These are phyloP conservation scores for Drosophila mayri DNA, from an alignment of 1,140 invertebrate species.

Conservation along the genomic window DNA sequence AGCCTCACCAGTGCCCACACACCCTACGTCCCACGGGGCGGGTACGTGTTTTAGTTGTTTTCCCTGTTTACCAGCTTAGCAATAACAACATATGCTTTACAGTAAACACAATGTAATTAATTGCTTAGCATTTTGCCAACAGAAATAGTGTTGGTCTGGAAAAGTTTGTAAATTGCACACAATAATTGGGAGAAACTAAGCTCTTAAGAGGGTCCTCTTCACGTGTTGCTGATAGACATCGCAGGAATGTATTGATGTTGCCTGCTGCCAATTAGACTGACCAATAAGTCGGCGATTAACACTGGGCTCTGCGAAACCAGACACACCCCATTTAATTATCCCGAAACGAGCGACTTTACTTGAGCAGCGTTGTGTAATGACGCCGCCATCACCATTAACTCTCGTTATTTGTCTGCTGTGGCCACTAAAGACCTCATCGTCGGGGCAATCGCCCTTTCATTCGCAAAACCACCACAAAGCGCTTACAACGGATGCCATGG, in stretches of 20 bases:
- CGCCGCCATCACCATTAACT: slow-evolving; percentile 14
- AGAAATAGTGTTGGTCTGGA: neutral
- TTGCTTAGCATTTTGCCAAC: slow-evolving; percentile 2
- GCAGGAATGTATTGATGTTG: neutral
- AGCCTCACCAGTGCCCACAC: neutral
- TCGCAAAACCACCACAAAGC: slow-evolving; percentile 1
- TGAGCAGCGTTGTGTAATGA: slow-evolving; percentile 1
- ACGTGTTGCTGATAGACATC: slow-evolving; percentile 15
- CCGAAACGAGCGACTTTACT: slow-evolving; percentile 9
- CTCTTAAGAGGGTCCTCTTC: neutral
- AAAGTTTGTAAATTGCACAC: slow-evolving; percentile 5
- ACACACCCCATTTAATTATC: slow-evolving; percentile 20
- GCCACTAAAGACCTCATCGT: slow-evolving; percentile 3
- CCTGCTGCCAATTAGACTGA: slow-evolving; percentile 7
- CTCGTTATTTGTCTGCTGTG: slow-evolving; percentile 17
- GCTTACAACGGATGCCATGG: neutral
- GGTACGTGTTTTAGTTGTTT: slow-evolving; percentile 12
- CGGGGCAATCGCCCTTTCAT: slow-evolving; percentile 4
- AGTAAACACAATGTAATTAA: slow-evolving; percentile 13
- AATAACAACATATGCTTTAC: slow-evolving; percentile 19
- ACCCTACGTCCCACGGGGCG: slow-evolving; percentile 2
- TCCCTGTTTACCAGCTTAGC: slow-evolving; percentile 8
- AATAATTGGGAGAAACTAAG: neutral
- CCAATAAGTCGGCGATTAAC: slow-evolving; percentile 4
- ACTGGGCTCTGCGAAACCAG: neutral